phyloP scores from a whole-genome alignment of 2,888 invertebrate species.

The Brenthis ino region DNA sequence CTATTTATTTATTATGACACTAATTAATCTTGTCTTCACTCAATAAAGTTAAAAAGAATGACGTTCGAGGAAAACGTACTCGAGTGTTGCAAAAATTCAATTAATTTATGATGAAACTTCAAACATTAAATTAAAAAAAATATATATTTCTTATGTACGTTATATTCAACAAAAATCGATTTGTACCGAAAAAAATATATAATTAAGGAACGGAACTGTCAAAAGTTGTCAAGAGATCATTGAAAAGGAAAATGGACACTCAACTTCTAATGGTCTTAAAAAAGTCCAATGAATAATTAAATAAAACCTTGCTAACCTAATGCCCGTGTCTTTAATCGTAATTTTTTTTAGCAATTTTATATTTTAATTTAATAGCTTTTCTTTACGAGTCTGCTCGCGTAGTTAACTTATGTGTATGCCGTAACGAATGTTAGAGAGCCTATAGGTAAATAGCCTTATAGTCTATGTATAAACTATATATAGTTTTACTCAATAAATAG shows the following conservation, averaged over 20 bases:
- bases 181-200: conserved; percentile 6
- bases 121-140: background rate
- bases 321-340: background rate
- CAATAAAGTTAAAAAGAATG: background rate
- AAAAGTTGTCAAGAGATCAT: conserved; percentile 21
- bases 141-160: conserved; percentile 8
- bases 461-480: too few species aligned
- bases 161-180: conserved; percentile 10
- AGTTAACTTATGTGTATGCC: too few species aligned
- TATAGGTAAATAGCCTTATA: too few species aligned
- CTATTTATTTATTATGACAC: too few species aligned
- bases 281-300: conserved; percentile 19
- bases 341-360: too few species aligned
- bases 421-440: too few species aligned
- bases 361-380: too few species aligned
- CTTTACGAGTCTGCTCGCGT: too few species aligned
- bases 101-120: conserved; percentile 1
- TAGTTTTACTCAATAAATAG: too few species aligned
- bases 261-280: conserved; percentile 13
- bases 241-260: conserved; percentile 21
- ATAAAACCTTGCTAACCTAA: background rate
- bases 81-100: background rate
- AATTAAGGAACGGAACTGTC: conserved; percentile 21
- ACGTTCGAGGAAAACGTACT: background rate
- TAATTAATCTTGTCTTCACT: background rate